Evolutionary conservation across 2,113 vertebrate species (phyloP), one percentile per base, ranked within the genome.

Genomic region (Ranitomeya variabilis): DNA sequence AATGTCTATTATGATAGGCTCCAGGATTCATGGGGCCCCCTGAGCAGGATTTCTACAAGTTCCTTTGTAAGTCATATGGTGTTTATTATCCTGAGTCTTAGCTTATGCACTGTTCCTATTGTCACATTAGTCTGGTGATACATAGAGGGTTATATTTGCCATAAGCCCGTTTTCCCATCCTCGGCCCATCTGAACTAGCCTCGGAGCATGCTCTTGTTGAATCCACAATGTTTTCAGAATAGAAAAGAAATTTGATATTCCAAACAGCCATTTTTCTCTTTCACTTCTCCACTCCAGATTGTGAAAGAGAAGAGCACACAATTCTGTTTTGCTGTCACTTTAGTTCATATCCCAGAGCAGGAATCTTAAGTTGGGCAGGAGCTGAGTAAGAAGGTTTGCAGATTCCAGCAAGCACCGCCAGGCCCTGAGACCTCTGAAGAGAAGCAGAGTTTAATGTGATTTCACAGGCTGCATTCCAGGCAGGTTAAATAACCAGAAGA

Each of bases 401-500:
- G 74, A 89, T 89, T 84, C 81, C 87, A 89, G 62, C 26, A 60
- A 89, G 62, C 81, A 67, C 90, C 90, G 91, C 91, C 93, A 92
- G 91, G 91, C 88, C 85, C 90, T 91, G 87, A 88, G 86, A 67
- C 82, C 80, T 64, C 90, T 92, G 93, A 90, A 73, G 89, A 90
- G 92, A 93, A 89, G 14, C 91, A 92, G 93, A 81, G 89, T 90
- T 90, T 13, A 79, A 85, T 62, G 83, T 26, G 81, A 90, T 91
- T 91, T 90, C 89, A 87, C 54, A 0, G 92, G 86, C 74, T 90
- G 88, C 91, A 92, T 94, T 93, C 93, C 89, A 93, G 59, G 88
- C 60, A 91, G 91, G 85, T 93, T 92, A 92, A 94, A 93, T 91
- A 93, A 92, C 69, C 90, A 85, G 85, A 45, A 90, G 92, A 91